These are phyloP conservation scores for Heptranchias perlo DNA, from an alignment of 2,113 vertebrate species.

Conservation along the genomic window DNA sequence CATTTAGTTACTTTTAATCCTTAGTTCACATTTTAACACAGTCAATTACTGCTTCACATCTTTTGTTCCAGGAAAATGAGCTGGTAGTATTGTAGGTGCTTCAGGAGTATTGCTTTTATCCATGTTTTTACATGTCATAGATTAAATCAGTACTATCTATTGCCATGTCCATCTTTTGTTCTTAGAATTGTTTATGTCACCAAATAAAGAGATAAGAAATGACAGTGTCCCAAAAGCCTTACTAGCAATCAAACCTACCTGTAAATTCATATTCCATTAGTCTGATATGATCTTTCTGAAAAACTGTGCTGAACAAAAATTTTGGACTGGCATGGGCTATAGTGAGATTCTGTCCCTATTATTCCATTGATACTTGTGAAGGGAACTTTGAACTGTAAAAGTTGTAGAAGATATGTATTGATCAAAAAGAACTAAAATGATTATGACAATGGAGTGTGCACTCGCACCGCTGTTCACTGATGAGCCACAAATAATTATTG, in stretches of 20 bases:
- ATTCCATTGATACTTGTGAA: not conserved
- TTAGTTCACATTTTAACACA: not conserved
- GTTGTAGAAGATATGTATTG: not conserved
- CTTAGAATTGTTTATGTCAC: not conserved
- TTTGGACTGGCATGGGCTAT: not conserved
- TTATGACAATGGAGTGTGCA: not conserved
- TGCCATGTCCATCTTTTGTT: not conserved
- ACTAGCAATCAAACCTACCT: not conserved
- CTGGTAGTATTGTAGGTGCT: not conserved
- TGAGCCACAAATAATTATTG: not conserved
- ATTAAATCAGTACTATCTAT: not conserved
- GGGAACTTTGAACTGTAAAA: not conserved
- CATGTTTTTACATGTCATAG: not conserved
- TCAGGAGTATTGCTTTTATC: not conserved
- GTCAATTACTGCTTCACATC: not conserved
- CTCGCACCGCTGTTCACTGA: not conserved
- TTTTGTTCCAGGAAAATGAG: not conserved
- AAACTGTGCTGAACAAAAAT: not conserved
- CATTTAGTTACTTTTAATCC: not conserved
- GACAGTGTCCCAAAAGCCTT: not conserved
- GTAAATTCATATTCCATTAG: not conserved
- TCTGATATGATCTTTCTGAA: not conserved
- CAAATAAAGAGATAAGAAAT: not conserved
- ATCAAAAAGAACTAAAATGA: not conserved
- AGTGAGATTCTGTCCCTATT: not conserved